Conservation (phyloP, 2,113 vertebrate genomes). For the Phylloscopus whistleri region DNA sequence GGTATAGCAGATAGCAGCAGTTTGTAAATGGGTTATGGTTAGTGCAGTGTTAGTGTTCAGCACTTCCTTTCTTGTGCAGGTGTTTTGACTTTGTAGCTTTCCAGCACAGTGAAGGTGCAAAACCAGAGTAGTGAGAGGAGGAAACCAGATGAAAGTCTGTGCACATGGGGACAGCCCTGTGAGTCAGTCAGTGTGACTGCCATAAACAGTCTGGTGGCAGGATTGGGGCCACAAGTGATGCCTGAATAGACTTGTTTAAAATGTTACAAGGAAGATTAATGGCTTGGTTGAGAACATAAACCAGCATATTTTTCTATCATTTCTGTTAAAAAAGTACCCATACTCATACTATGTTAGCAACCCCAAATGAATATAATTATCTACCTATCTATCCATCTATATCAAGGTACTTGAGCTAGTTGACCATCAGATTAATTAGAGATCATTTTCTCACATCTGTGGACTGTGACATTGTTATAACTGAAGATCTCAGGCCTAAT, state of each 20-base stretch:
- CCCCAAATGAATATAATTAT: neutral
- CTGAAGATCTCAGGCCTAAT: neutral
- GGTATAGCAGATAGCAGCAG: neutral
- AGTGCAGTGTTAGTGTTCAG: neutral
- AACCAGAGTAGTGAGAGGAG: neutral
- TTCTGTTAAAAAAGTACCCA: neutral
- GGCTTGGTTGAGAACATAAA: neutral
- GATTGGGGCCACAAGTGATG: fast-evolving
- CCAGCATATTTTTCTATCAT: neutral
- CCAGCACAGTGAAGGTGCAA: neutral
- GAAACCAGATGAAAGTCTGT: neutral
- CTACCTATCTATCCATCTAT: neutral
- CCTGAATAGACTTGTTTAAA: neutral
- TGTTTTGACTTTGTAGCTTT: neutral
- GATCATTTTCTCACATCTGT: neutral
- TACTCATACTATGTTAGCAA: neutral
- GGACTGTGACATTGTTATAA: neutral
- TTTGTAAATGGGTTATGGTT: neutral
- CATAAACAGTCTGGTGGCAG: neutral
- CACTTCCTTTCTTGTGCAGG: neutral
- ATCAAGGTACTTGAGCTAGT: neutral
- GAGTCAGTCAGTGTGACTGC: neutral
- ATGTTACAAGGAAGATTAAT: neutral
- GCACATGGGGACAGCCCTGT: neutral
- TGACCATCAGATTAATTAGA: neutral